Evolutionary conservation across 1,140 invertebrate genomes (phyloP).

Genomic region (Macrostomum lignano): DNA sequence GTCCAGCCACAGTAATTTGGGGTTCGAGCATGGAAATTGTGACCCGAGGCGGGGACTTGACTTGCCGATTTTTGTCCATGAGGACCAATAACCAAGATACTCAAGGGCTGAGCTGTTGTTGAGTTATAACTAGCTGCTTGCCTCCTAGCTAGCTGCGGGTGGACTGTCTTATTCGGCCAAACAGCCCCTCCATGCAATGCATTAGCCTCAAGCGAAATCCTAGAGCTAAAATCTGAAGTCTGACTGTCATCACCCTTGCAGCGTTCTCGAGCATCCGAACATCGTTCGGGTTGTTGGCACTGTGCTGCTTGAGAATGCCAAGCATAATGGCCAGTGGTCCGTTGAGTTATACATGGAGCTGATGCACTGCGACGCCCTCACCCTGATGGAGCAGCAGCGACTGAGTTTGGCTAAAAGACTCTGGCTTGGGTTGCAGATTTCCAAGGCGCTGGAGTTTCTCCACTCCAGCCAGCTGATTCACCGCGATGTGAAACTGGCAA

Average conservation of each 20-base stretch:
- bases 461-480: background rate
- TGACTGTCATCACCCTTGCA: background rate
- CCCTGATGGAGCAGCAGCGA: background rate
- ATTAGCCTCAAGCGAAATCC: too few species aligned
- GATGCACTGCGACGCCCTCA: background rate
- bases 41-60: too few species aligned
- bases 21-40: too few species aligned
- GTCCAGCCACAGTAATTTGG: too few species aligned
- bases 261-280: slow-evolving; percentile 1
- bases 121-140: too few species aligned
- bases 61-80: too few species aligned
- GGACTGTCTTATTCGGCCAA: too few species aligned
- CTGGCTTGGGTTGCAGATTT: background rate
- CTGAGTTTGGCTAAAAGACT: background rate
- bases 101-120: too few species aligned
- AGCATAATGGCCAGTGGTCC: background rate
- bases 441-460: background rate
- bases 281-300: background rate
- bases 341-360: background rate
- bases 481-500: slow-evolving; percentile 1
- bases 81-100: too few species aligned
- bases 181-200: too few species aligned
- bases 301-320: background rate
- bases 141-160: too few species aligned
- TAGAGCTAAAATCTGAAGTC: background rate